These are phyloP conservation scores for Nannospalax galili DNA, from an alignment of 2,113 vertebrate species.

Conservation along the genomic window DNA sequence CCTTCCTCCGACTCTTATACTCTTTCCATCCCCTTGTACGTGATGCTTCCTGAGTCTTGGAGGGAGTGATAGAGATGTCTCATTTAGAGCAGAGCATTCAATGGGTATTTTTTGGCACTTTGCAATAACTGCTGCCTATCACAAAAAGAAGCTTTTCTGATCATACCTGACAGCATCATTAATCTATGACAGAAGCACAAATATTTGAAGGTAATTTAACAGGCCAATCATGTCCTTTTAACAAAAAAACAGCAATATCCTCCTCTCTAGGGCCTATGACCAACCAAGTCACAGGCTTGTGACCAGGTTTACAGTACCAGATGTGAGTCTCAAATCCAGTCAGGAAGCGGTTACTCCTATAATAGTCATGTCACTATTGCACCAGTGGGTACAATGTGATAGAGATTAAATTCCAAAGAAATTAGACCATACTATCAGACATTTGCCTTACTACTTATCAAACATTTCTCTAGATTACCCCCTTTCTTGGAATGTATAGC, in stretches of 20 bases:
- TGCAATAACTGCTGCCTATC: background rate
- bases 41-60: background rate
- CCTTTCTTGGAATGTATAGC: slow-evolving; percentile 9
- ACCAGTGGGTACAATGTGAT: background rate
- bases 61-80: background rate
- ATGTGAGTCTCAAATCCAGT: background rate
- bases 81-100: background rate
- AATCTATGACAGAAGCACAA: background rate
- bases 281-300: background rate
- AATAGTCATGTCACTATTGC: background rate
- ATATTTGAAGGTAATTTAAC: background rate
- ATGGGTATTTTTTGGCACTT: background rate
- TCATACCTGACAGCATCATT: background rate
- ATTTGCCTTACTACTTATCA: background rate
- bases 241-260: background rate
- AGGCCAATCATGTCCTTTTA: background rate
- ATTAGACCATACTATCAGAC: background rate
- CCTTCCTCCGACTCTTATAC: background rate
- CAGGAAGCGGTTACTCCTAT: background rate
- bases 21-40: background rate
- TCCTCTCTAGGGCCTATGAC: background rate
- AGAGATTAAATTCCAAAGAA: background rate
- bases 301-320: too few species aligned
- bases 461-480: background rate
- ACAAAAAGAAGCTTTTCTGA: background rate